A percentile compares a stretch with the other conserved stretches of the same genome.
phyloP scores from a whole-genome alignment of 2,888 invertebrate species.

The Azorinus chamasolen region DNA sequence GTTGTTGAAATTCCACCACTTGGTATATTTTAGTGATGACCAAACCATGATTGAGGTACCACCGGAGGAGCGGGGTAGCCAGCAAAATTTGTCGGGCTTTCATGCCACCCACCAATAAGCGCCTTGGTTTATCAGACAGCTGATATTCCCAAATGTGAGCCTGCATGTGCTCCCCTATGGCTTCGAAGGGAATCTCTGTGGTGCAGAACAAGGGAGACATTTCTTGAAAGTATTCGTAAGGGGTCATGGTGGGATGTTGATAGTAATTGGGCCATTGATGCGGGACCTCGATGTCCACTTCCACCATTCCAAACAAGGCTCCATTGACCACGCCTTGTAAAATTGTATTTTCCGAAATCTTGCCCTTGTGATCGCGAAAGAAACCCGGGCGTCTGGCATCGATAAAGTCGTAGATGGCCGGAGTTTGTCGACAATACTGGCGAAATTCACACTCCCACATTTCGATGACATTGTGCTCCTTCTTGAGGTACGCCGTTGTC shows the following conservation, averaged over 20 bases:
- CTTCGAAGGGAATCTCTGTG: slow-evolving; percentile 34
- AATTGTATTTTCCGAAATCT: slow-evolving; percentile 21
- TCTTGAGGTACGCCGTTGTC: slow-evolving; percentile 23
- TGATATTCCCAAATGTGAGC: slow-evolving; percentile 12
- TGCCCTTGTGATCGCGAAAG: slow-evolving; percentile 25
- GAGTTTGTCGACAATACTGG: slow-evolving; percentile 20
- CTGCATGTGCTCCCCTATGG: slow-evolving; percentile 50
- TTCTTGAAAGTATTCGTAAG: slow-evolving; percentile 41
- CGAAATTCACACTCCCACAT: slow-evolving; percentile 54
- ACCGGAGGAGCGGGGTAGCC: slow-evolving; percentile 49
- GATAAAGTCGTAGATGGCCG: slow-evolving; percentile 34
- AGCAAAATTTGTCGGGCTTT: slow-evolving; percentile 38
- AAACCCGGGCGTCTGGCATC: slow-evolving; percentile 23
- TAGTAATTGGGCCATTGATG: slow-evolving; percentile 24
- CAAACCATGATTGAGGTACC: slow-evolving; percentile 62
- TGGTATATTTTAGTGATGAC: slow-evolving; percentile 43
- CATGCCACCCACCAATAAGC: slow-evolving; percentile 43
- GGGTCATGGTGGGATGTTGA: slow-evolving; percentile 18
- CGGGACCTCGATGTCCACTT: slow-evolving; percentile 47
- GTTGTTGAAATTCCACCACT: slow-evolving; percentile 46
- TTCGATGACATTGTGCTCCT: slow-evolving; percentile 28
- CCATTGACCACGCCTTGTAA: slow-evolving; percentile 26
- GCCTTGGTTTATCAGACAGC: slow-evolving; percentile 22
- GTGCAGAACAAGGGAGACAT: slow-evolving; percentile 52
- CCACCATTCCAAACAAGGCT: slow-evolving; percentile 39